Conservation (phyloP, 2,113 vertebrate genomes). For the Tapirus terrestris region DNA sequence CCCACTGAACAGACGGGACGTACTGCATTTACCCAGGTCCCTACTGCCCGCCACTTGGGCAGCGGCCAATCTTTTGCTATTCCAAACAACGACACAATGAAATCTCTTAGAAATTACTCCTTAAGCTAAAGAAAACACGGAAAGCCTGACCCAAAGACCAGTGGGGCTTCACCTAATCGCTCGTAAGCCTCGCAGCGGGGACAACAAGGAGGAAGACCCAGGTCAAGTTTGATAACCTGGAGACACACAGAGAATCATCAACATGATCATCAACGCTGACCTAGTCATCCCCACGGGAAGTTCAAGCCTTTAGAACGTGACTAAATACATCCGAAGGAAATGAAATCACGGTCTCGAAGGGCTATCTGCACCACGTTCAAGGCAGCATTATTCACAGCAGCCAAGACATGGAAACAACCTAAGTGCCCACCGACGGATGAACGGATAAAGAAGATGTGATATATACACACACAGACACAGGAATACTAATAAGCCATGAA, state of each 20-base stretch:
- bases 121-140: background rate
- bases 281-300: background rate
- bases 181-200: rapidly evolving
- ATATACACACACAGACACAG: no score
- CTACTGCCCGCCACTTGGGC: background rate
- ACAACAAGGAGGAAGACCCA: background rate
- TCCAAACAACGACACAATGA: constrained; percentile 14
- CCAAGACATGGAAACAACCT: no score
- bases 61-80: background rate
- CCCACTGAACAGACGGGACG: rapidly evolving
- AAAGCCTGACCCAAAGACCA: background rate
- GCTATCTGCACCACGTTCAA: background rate
- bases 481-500: background rate
- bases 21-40: background rate
- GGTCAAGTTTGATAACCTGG: background rate
- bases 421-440: rapidly evolving
- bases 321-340: background rate
- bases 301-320: background rate
- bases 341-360: rapidly evolving
- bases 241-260: background rate
- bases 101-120: constrained; percentile 31
- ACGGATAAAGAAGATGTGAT: background rate
- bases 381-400: background rate
- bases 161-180: background rate
- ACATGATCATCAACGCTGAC: background rate